A percentile compares a stretch with the other conserved stretches of the same genome.
These are phyloP conservation scores for Aspiorhynchus laticeps DNA, from an alignment of 2,113 vertebrate species.

Conservation along the genomic window DNA sequence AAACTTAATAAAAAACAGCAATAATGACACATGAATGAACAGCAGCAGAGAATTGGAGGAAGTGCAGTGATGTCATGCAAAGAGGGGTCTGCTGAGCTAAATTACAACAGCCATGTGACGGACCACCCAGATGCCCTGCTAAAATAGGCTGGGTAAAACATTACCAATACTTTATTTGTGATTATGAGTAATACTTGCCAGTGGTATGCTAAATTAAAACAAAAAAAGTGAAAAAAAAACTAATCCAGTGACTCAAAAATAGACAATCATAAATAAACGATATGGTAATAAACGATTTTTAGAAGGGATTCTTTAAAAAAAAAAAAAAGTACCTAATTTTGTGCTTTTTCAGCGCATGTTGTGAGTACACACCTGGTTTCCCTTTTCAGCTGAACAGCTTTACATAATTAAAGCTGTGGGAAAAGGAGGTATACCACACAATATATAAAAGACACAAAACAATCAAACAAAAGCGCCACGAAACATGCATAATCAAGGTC, in stretches of 20 bases:
- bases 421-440: constrained; percentile 14
- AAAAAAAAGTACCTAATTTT: constrained; percentile 25
- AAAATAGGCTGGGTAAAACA: constrained; percentile 47
- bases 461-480: constrained; percentile 12
- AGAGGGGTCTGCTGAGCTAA: constrained; percentile 2
- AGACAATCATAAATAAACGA: constrained; percentile 50
- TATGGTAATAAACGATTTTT: constrained; percentile 34
- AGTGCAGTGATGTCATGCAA: background rate
- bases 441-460: background rate
- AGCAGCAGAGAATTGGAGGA: background rate
- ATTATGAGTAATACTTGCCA: constrained; percentile 41
- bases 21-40: constrained; percentile 22
- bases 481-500: constrained; percentile 52
- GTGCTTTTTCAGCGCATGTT: constrained; percentile 37
- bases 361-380: background rate
- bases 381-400: background rate
- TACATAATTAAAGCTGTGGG: constrained; percentile 35
- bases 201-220: constrained; percentile 70
- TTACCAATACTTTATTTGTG: constrained; percentile 67
- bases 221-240: constrained; percentile 19
- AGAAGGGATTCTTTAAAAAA: background rate
- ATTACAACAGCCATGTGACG: background rate
- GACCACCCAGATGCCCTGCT: constrained; percentile 38
- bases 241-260: constrained; percentile 20
- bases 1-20: background rate